Base-by-base conservation (phyloP, 2,888 invertebrate genomes). In the Hydropsyche betteni region DNA sequence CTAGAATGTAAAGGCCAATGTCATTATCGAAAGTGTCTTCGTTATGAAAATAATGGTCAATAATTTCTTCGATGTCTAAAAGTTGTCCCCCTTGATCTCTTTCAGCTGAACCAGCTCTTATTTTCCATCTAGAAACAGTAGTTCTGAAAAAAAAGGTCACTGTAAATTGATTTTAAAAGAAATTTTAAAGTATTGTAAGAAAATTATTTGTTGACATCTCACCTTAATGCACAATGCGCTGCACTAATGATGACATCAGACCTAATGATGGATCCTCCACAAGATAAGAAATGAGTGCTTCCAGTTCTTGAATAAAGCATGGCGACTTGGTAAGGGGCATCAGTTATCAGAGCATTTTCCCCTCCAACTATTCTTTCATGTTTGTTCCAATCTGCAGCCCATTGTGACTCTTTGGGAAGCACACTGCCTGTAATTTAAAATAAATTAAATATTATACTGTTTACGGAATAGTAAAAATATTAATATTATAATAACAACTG, bases 271-370 rank as follows among this genome's bases (percentile, higher is more conserved):
- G 83, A 82, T 4, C 85, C 87, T 50, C 88, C 88, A 81, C 88
- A 88, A 2, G 81, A 81, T 75, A 86, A 86, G 44, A 70, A 69
- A 24, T 24, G 24, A 24, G 24, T 24, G 0, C 81, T 76, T 0
- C 79, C 4, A 0, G 81, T 80, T 44, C 74, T 70, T 24, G 24
- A 24, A 24, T 58, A n/a, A 33, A 79, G 81, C 64, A 87, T 76
- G 14, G 84, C 81, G 0, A 85, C 86, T 79, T 87, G 87, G 80
- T 88, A 88, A 5, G 87, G 87, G 7, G 87, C 81, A 68, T 84
- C 82, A 2, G 80, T 82, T 74, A 87, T 86, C 78, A 86, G 84
- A 34, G 86, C 84, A 80, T 82, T 82, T 79, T 82, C 83, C 8
- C 88, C 88, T 79, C 88, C 88, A 0, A 87, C 86, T 7, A 72